These are phyloP conservation scores for Drosophila burlai DNA, from an alignment of 1,140 invertebrate species.

Conservation along the genomic window DNA sequence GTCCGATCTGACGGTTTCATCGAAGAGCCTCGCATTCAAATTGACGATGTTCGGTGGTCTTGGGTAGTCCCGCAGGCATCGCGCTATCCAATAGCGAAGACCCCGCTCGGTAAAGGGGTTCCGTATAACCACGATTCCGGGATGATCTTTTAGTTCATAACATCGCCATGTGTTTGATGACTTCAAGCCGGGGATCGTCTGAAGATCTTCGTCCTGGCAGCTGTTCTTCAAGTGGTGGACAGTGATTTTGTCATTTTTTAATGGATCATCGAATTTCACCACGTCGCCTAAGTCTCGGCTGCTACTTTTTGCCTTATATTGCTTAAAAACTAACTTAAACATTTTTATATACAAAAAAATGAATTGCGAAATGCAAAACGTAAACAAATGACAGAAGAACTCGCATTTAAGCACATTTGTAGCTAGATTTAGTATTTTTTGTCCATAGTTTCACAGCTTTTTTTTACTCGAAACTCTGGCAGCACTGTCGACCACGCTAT, in stretches of 20 bases:
- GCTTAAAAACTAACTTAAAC: slow-evolving; percentile 87
- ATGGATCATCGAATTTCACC: slow-evolving; percentile 85
- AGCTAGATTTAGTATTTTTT: not conserved
- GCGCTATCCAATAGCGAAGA: slow-evolving; percentile 93
- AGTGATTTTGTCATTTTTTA: slow-evolving; percentile 17
- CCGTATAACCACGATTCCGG: slow-evolving; percentile 91
- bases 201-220: not conserved
- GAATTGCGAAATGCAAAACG: not conserved
- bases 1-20: slow-evolving; percentile 44
- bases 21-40: slow-evolving; percentile 86
- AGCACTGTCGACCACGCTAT: not conserved
- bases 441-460: not conserved
- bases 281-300: slow-evolving; percentile 86
- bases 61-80: slow-evolving; percentile 92
- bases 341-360: slow-evolving; percentile 26
- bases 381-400: not conserved
- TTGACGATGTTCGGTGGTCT: slow-evolving; percentile 92
- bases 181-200: slow-evolving; percentile 75
- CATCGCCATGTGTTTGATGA: slow-evolving; percentile 87
- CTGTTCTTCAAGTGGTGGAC: slow-evolving; percentile 10
- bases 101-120: slow-evolving; percentile 93
- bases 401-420: not conserved
- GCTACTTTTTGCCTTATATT: slow-evolving; percentile 87
- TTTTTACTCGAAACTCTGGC: not conserved
- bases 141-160: slow-evolving; percentile 86